phyloP scores from a whole-genome alignment of 2,888 invertebrate genomes.

The Harpalus rubripes region DNA sequence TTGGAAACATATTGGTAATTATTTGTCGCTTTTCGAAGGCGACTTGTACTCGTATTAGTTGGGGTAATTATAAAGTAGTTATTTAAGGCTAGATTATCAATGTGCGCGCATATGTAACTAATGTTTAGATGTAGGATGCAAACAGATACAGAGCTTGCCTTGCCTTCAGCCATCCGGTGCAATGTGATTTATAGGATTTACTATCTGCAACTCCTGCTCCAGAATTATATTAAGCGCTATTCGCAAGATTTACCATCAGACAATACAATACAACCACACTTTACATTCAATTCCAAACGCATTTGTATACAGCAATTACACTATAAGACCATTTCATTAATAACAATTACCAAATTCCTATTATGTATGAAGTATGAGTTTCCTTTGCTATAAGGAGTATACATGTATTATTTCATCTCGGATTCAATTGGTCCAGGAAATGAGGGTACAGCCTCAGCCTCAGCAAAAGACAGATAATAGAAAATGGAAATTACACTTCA shows the following conservation, averaged over 20 bases:
- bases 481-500: no score
- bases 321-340: not conserved
- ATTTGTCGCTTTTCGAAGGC: not conserved
- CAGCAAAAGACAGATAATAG: no score
- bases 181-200: conserved; percentile 34
- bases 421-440: not conserved
- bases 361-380: not conserved
- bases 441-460: no score
- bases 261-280: conserved; percentile 2
- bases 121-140: conserved; percentile 24
- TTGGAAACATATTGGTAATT: conserved; percentile 2
- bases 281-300: conserved; percentile 2
- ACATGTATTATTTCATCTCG: not conserved
- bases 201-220: conserved; percentile 33
- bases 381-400: not conserved
- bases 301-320: not conserved
- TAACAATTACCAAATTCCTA: not conserved
- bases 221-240: conserved; percentile 39
- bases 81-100: conserved; percentile 3
- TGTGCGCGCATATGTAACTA: conserved; percentile 26
- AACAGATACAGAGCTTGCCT: conserved; percentile 34
- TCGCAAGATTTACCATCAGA: conserved; percentile 24
- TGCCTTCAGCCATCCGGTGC: conserved; percentile 41
- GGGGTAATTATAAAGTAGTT: conserved; percentile 2
- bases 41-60: not conserved